Conservation (phyloP, 2,888 invertebrate species). For the Agrotis puta region DNA sequence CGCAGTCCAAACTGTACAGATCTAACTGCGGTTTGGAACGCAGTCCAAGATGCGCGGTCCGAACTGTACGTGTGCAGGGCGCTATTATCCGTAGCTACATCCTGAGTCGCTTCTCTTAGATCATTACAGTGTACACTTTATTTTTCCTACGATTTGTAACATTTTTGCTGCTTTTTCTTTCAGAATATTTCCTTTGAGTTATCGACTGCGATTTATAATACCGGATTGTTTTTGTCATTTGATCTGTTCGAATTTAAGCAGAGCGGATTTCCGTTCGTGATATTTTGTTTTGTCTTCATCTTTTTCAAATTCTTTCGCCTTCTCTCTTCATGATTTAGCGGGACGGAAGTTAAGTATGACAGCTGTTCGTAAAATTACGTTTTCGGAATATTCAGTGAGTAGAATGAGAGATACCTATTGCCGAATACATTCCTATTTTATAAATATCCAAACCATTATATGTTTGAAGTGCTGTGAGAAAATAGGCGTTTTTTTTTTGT, state of each 20-base stretch:
- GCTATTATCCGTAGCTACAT: constrained; percentile 57
- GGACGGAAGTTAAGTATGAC: constrained; percentile 3
- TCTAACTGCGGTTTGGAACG: too few species aligned
- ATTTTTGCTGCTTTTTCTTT: constrained; percentile 42
- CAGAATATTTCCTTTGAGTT: constrained; percentile 56
- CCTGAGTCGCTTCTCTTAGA: constrained; percentile 44
- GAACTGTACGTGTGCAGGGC: too few species aligned
- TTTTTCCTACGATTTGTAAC: constrained; percentile 37
- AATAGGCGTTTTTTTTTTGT: too few species aligned
- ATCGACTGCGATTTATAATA: constrained; percentile 59
- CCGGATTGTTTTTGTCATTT: constrained; percentile 57
- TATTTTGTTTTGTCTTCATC: constrained; percentile 45
- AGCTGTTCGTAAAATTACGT: constrained; percentile 28
- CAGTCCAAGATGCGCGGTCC: too few species aligned
- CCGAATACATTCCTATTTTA: not conserved
- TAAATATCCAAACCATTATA: not conserved
- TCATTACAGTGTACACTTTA: constrained; percentile 40
- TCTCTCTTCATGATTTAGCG: constrained; percentile 25
- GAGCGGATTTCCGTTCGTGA: constrained; percentile 36
- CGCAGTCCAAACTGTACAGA: too few species aligned
- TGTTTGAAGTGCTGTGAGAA: too few species aligned
- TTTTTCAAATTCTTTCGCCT: constrained; percentile 27
- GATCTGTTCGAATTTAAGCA: constrained; percentile 47
- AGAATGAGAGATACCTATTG: not conserved
- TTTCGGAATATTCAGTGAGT: constrained; percentile 1